Base-by-base conservation (phyloP, 2,888 invertebrate species). In the Phoenoteleia sp. region DNA sequence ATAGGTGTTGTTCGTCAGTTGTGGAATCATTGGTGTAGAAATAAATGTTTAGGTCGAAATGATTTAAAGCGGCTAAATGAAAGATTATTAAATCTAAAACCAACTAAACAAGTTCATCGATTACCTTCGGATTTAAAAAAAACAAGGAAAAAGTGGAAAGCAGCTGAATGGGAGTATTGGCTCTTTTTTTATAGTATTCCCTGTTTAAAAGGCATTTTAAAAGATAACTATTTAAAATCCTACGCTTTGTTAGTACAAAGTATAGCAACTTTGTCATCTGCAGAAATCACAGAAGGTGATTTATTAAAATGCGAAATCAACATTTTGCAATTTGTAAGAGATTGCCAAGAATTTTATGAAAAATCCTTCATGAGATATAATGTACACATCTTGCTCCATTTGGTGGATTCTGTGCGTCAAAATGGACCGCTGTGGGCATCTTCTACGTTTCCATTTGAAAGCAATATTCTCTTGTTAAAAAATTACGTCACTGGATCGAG, bases 131-230 rank as follows among this genome's bases (percentile, higher is more conserved):
- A 42, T 64, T 29, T 72, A 13, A 64, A 29, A 47, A 42, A 13
- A 21, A 45, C 21, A 42, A 4, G 42, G 5, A 15, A 58, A 15
- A 60, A 54, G 9, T 81, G 81, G 71, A 86, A 80, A 62, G 85
- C 84, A n/a, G 54, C 76, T 0, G 71, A 80, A 23, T 84, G 81
- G 74, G 79, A 72, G 19, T 85, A 62, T 15, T 87, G 86, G 84
- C 27, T 86, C 1, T n/a, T 86, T 15, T 74, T 58, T 39, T 85
- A 69, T 21, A 86, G 84, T 25, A 39, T 85, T 7, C 75, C 64
- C 9, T 84, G 82, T 27, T 82, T 84, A 21, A 45, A 47, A 7
- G 77, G 47, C 5, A 19, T 84, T 19, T 17, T 87, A 0, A 39
- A 67, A 9, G 9, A 19, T 11, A 66, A 79, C 27, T 77, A 60